Evolutionary conservation across 2,113 vertebrate species (phyloP).

Genomic region (Catharus minimus): DNA sequence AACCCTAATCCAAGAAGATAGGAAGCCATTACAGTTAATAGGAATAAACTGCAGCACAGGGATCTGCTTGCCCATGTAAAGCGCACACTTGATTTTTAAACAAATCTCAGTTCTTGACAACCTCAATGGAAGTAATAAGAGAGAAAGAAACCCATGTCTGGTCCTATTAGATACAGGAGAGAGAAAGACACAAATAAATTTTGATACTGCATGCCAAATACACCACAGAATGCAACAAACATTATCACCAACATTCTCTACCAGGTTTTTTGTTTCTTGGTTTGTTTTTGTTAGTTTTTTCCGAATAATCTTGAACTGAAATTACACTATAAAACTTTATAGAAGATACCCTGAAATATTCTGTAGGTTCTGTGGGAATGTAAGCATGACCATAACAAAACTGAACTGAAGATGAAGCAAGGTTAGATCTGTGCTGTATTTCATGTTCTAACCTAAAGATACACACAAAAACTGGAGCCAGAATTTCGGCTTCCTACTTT

Average conservation of each 20-base stretch:
- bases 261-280: not conserved
- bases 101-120: not conserved
- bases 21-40: not conserved
- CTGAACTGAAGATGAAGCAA: not conserved
- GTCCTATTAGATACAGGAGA: not conserved
- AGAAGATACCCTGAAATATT: not conserved
- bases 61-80: not conserved
- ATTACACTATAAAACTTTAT: not conserved
- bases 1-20: not conserved
- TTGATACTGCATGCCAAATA: not conserved
- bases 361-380: not conserved
- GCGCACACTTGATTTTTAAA: not conserved
- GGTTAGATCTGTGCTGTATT: not conserved
- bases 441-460: not conserved
- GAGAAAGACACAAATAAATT: not conserved
- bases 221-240: not conserved
- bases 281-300: not conserved
- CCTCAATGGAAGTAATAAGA: not conserved
- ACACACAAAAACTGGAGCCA: not conserved
- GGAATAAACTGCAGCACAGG: not conserved
- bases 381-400: not conserved
- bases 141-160: not conserved
- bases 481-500: not conserved
- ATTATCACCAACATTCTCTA: not conserved
- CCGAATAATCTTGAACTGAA: not conserved